Percentiles rank a stretch among this genome's conserved stretches.
Evolutionary conservation across 2,113 vertebrate species (phyloP).

Genomic region (Xiphias gladius): DNA sequence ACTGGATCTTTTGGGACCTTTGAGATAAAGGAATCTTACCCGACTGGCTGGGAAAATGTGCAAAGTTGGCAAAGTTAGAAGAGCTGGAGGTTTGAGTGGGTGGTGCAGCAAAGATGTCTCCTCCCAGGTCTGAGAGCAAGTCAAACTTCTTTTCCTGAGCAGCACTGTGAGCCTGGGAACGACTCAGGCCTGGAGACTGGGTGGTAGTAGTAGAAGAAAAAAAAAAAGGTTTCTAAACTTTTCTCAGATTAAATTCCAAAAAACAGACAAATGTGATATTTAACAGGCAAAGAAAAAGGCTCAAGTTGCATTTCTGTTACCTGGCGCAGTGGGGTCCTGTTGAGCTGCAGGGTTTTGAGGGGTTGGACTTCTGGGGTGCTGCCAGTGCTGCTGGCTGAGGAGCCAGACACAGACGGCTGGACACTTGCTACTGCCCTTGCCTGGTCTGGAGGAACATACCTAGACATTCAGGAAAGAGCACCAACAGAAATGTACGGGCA

Average conservation of each 20-base stretch:
- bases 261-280: not conserved
- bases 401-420: constrained; percentile 94
- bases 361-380: constrained; percentile 97
- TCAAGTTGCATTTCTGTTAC: constrained; percentile 76
- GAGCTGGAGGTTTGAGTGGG: constrained; percentile 87
- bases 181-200: constrained; percentile 87
- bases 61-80: constrained; percentile 98
- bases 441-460: constrained; percentile 98
- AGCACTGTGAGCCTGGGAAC: constrained; percentile 79
- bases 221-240: not conserved
- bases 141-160: constrained; percentile 97
- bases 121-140: constrained; percentile 95
- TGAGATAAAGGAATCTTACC: constrained; percentile 77
- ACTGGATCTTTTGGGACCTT: not conserved
- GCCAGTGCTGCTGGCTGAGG: constrained; percentile 95
- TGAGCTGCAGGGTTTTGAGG: constrained; percentile 93
- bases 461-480: constrained; percentile 61
- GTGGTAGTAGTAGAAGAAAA: not conserved
- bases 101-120: constrained; percentile 95
- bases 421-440: constrained; percentile 92
- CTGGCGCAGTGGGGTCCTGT: constrained; percentile 93
- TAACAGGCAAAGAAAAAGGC: not conserved
- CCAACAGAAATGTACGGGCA: not conserved
- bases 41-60: constrained; percentile 96
- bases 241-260: not conserved